Evolutionary conservation across 2,113 vertebrate species (phyloP).

Genomic region (Leucoraja erinaceus): DNA sequence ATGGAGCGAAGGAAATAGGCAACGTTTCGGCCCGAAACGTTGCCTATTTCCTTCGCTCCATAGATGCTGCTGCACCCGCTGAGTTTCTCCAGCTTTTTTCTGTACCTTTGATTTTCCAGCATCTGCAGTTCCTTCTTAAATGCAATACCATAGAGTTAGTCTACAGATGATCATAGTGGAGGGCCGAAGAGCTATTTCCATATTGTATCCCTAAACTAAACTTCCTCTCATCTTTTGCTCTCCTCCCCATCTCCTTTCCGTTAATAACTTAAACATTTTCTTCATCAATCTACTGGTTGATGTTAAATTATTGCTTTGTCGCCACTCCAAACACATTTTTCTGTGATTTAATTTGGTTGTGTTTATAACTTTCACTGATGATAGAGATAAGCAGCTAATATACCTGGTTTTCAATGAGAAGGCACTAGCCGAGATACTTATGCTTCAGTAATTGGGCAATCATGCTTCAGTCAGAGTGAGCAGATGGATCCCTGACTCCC

Average conservation of each 20-base stretch:
- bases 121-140: no score
- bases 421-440: background rate
- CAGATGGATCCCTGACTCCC: conserved; percentile 78
- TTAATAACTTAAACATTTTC: background rate
- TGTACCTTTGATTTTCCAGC: no score
- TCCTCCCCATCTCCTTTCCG: no score
- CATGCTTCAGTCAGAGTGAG: conserved; percentile 61
- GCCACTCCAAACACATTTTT: background rate
- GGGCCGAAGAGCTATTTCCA: no score
- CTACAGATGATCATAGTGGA: no score
- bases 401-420: background rate
- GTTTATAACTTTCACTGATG: background rate
- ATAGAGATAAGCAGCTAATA: background rate
- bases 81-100: no score
- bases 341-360: background rate
- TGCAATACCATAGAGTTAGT: no score
- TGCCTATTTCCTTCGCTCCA: no score
- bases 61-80: no score
- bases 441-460: conserved; percentile 42
- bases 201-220: no score
- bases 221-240: background rate
- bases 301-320: background rate
- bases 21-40: no score
- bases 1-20: no score
- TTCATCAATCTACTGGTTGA: background rate